These are phyloP conservation scores for Eira barbara DNA, from an alignment of 2,113 vertebrate genomes.

Conservation along the genomic window DNA sequence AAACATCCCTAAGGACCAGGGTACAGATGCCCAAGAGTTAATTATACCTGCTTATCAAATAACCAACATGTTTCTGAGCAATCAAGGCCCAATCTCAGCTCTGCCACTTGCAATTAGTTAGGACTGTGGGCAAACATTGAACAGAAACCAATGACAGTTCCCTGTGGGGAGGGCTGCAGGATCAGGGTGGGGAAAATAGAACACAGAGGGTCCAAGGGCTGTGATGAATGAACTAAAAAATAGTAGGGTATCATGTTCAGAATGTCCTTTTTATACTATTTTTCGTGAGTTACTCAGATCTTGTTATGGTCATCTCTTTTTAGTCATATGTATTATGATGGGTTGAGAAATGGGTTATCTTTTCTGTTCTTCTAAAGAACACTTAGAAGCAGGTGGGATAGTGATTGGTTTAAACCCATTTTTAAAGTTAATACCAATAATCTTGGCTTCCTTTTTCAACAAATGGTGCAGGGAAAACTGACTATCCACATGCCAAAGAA, in stretches of 20 bases:
- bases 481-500: neutral
- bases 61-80: slow-evolving; percentile 77
- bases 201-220: neutral
- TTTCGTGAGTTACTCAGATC: neutral
- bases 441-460: neutral
- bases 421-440: neutral
- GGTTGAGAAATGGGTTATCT: neutral
- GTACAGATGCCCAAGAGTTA: slow-evolving; percentile 72
- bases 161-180: slow-evolving; percentile 39
- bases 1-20: slow-evolving; percentile 75
- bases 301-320: neutral
- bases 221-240: neutral
- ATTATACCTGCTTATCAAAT: slow-evolving; percentile 80
- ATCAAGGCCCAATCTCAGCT: slow-evolving; percentile 75
- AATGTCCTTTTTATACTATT: neutral
- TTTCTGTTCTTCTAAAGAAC: slow-evolving; percentile 1
- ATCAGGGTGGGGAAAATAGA: slow-evolving; percentile 38
- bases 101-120: slow-evolving; percentile 79
- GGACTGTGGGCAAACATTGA: slow-evolving; percentile 64
- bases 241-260: neutral
- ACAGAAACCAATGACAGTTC: slow-evolving; percentile 44
- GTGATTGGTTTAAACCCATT: neutral
- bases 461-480: neutral
- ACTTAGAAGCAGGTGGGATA: neutral
- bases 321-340: neutral